A percentile compares a stretch with the other conserved stretches of the same genome.
Conservation (phyloP, 2,113 vertebrate species). For the Rhineura floridana region DNA sequence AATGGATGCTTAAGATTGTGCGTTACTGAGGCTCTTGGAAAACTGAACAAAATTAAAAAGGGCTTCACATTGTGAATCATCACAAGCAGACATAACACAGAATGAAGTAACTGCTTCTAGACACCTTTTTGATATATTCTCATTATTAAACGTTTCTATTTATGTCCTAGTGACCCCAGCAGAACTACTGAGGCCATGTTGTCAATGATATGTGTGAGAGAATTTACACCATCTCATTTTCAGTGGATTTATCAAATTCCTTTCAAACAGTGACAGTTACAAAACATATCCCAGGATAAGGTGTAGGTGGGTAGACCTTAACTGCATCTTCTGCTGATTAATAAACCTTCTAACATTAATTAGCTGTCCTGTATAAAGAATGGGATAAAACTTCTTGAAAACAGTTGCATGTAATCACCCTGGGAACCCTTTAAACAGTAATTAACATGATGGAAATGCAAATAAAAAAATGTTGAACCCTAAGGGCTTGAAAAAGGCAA, state of each 20-base stretch:
- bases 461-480: constrained; percentile 62
- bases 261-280: constrained; percentile 66
- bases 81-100: constrained; percentile 54
- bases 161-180: constrained; percentile 41
- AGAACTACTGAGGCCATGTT: constrained; percentile 46
- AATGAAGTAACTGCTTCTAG: constrained; percentile 54
- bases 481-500: constrained; percentile 59
- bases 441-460: constrained; percentile 66
- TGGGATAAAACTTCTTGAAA: constrained; percentile 61
- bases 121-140: constrained; percentile 49
- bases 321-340: constrained; percentile 59
- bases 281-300: constrained; percentile 43
- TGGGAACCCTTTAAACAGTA: constrained; percentile 67
- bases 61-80: constrained; percentile 63
- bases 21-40: constrained; percentile 53
- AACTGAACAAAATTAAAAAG: constrained; percentile 64
- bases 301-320: constrained; percentile 47
- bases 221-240: constrained; percentile 51
- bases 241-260: constrained; percentile 60
- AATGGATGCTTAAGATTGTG: constrained; percentile 59
- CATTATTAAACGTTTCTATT: constrained; percentile 59
- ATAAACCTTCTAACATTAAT: constrained; percentile 67
- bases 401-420: constrained; percentile 58
- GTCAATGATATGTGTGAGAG: constrained; percentile 38
- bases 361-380: constrained; percentile 69